A percentile compares a stretch with the other conserved stretches of the same genome.
Conservation (phyloP, 2,797 vertebrate species). For the Melanogrammus aeglefinus region DNA sequence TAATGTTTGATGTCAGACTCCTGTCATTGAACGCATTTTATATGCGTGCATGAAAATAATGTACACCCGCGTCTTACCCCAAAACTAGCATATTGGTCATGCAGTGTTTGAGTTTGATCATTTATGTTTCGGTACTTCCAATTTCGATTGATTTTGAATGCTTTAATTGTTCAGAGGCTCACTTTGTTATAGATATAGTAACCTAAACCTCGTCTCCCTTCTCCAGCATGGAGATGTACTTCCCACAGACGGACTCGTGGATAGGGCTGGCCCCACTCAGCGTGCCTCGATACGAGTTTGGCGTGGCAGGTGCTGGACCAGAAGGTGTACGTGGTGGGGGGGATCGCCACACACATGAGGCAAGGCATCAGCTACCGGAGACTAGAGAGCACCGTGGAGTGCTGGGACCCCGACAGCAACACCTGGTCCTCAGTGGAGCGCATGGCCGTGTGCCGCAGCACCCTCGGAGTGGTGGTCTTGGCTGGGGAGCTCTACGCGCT, state of each 20-base stretch:
- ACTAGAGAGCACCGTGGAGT: conserved; percentile 94
- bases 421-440: conserved; percentile 88
- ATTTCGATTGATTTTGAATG: neutral
- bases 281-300: conserved; percentile 93
- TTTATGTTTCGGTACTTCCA: neutral
- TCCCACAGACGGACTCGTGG: conserved; percentile 97
- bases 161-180: neutral
- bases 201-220: neutral
- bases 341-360: conserved; percentile 91
- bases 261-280: conserved; percentile 93
- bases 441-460: conserved; percentile 94
- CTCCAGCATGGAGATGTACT: conserved; percentile 96
- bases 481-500: conserved; percentile 93
- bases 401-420: conserved; percentile 97
- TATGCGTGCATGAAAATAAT: neutral
- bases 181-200: neutral
- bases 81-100: neutral
- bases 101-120: neutral
- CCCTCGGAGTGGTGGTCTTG: conserved; percentile 88
- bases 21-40: neutral
- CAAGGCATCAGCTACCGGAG: conserved; percentile 90
- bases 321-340: conserved; percentile 93
- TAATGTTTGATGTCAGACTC: neutral
- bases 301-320: conserved; percentile 92
- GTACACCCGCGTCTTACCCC: neutral